A percentile compares a stretch with the other conserved stretches of the same genome.
Conservation (phyloP, 2,113 vertebrate genomes). For the Puffinus mauretanicus region DNA sequence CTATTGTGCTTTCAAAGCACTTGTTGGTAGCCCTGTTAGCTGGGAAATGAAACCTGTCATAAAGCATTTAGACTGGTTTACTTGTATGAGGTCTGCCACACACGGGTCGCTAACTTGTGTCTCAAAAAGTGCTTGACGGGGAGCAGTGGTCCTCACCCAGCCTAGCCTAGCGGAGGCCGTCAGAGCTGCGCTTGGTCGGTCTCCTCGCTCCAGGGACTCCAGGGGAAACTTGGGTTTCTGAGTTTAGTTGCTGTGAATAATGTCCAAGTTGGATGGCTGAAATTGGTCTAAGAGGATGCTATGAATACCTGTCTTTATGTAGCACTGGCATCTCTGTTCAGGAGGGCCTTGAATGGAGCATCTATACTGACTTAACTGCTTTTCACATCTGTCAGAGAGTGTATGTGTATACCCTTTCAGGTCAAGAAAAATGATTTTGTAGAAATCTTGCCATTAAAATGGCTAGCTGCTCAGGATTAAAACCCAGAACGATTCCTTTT, state of each 20-base stretch:
- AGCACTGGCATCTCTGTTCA: conserved; percentile 16
- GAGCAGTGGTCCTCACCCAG: not conserved
- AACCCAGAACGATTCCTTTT: conserved; percentile 34
- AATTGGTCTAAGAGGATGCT: not conserved
- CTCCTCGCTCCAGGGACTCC: not conserved
- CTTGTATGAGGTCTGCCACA: not conserved
- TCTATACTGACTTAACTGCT: conserved; percentile 55
- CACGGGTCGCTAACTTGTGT: not conserved
- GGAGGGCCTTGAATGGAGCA: conserved; percentile 37
- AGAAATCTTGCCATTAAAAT: not conserved
- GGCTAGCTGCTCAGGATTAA: conserved; percentile 21
- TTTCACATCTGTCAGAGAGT: conserved; percentile 8
- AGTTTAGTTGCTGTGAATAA: conserved; percentile 1
- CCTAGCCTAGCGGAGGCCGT: accelerated
- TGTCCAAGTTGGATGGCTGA: not conserved
- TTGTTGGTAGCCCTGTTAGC: not conserved
- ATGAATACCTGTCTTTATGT: conserved; percentile 56
- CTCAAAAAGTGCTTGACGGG: not conserved
- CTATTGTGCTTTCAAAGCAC: not conserved
- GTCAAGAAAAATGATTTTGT: conserved; percentile 48
- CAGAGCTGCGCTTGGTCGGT: not conserved
- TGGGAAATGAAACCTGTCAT: not conserved
- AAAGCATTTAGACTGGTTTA: not conserved
- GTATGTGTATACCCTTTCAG: conserved; percentile 40
- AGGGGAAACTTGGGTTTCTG: not conserved